Percentiles rank a stretch among this genome's conserved stretches.
These are phyloP conservation scores for Varanus salvator DNA, from an alignment of 2,113 vertebrate genomes.

Conservation along the genomic window DNA sequence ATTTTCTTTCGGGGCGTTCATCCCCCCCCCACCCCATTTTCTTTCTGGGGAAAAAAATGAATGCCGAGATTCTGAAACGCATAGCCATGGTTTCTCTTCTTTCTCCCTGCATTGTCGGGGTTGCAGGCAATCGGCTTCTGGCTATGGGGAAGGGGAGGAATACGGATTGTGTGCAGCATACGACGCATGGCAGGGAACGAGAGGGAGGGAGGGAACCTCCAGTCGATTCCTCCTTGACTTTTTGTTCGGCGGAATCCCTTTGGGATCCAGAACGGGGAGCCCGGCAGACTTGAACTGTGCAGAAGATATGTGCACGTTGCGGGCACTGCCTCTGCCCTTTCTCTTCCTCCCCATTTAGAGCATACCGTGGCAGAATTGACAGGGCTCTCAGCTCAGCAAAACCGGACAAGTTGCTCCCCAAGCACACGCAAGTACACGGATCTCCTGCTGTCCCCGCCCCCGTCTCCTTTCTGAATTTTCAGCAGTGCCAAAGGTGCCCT, in stretches of 20 bases:
- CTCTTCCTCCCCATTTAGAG: neutral
- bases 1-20: constrained; percentile 63
- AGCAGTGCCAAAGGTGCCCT: constrained; percentile 5
- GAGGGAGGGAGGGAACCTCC: constrained; percentile 47
- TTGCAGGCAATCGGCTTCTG: constrained; percentile 59
- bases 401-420: constrained; percentile 50
- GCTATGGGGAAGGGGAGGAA: constrained; percentile 50
- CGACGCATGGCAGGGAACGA: constrained; percentile 33
- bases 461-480: constrained; percentile 37
- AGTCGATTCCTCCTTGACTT: constrained; percentile 45
- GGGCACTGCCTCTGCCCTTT: neutral
- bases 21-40: constrained; percentile 55
- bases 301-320: constrained; percentile 8
- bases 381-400: constrained; percentile 40
- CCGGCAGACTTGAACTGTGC: constrained; percentile 16
- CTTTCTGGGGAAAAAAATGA: constrained; percentile 54
- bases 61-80: constrained; percentile 67
- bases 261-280: neutral
- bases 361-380: constrained; percentile 31
- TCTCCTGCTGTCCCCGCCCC: neutral
- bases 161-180: constrained; percentile 49
- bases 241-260: constrained; percentile 23
- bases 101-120: constrained; percentile 65
- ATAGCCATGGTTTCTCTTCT: constrained; percentile 58
- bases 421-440: constrained; percentile 26